Percentiles rank a stretch among this genome's conserved stretches.
Evolutionary conservation across 2,113 vertebrate genomes (phyloP).

Genomic region (Grammomys surdaster): DNA sequence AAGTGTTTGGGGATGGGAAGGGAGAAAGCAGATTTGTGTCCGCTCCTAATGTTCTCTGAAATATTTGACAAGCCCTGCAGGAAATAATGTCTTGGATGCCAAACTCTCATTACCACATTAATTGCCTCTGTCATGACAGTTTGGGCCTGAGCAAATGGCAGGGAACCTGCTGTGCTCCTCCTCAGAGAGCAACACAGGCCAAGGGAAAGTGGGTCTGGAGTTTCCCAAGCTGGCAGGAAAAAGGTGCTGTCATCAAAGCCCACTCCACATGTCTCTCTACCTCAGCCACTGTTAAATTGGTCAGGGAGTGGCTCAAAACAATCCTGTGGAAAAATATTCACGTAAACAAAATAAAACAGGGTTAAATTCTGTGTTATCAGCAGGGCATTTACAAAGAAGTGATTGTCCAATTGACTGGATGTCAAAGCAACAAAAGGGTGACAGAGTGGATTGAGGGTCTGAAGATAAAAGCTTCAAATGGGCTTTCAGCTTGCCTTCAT

Average conservation of each 20-base stretch:
- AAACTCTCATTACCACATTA: constrained; percentile 90
- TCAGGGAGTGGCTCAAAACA: not conserved
- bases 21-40: constrained; percentile 83
- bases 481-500: constrained; percentile 54
- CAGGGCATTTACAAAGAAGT: constrained; percentile 53
- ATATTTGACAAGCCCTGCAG: constrained; percentile 88
- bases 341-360: constrained; percentile 35
- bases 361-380: constrained; percentile 79
- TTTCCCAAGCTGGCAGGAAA: constrained; percentile 75
- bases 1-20: constrained; percentile 30
- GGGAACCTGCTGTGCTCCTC: constrained; percentile 85
- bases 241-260: constrained; percentile 80
- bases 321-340: constrained; percentile 45
- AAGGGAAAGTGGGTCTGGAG: constrained; percentile 83
- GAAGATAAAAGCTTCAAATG: constrained; percentile 76
- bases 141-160: constrained; percentile 88
- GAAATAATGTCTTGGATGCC: constrained; percentile 87
- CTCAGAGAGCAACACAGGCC: constrained; percentile 85
- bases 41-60: constrained; percentile 84
- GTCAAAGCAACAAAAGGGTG: constrained; percentile 75
- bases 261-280: constrained; percentile 69
- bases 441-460: not conserved
- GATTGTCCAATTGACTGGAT: constrained; percentile 73
- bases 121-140: constrained; percentile 90
- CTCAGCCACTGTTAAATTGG: not conserved